Conservation (phyloP, 2,797 vertebrate genomes). For the Trematomus bernacchii region DNA sequence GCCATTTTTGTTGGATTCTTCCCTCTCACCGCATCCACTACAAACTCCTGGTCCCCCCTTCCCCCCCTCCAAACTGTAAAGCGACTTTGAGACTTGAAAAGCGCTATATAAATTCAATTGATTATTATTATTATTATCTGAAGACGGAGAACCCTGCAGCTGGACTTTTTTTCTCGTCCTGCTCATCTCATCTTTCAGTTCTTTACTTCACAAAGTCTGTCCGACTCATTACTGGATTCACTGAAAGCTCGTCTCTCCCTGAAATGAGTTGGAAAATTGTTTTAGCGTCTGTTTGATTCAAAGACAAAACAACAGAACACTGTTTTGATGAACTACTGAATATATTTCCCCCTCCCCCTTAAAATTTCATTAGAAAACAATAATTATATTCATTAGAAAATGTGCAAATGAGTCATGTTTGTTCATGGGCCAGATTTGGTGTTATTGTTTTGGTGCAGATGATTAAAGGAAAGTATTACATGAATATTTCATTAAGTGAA, state of each 20-base stretch:
- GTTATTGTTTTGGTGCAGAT: slow-evolving; percentile 78
- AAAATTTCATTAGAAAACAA: slow-evolving; percentile 79
- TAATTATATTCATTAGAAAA: slow-evolving; percentile 85
- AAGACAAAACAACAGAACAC: slow-evolving; percentile 68
- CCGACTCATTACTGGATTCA: slow-evolving; percentile 60
- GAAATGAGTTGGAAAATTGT: slow-evolving; percentile 77
- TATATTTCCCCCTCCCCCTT: slow-evolving; percentile 7
- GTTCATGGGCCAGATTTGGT: slow-evolving; percentile 67
- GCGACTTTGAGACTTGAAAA: too few relatives aligned
- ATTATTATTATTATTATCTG: neutral
- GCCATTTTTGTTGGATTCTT: slow-evolving; percentile 27
- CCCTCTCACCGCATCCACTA: neutral
- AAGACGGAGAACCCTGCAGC: slow-evolving; percentile 32
- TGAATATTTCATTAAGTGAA: slow-evolving; percentile 78
- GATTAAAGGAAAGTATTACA: slow-evolving; percentile 76
- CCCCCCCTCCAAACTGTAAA: too few relatives aligned
- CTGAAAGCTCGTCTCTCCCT: slow-evolving; percentile 63
- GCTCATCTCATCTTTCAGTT: slow-evolving; percentile 47
- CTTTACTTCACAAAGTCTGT: slow-evolving; percentile 56
- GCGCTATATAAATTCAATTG: too few relatives aligned
- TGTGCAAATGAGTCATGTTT: slow-evolving; percentile 76
- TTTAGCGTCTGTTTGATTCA: slow-evolving; percentile 61
- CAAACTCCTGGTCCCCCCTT: too few relatives aligned
- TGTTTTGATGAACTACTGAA: slow-evolving; percentile 66
- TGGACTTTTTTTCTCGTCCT: neutral